phyloP scores from a whole-genome alignment of 2,797 vertebrate species.

The Brachymystax lenok region DNA sequence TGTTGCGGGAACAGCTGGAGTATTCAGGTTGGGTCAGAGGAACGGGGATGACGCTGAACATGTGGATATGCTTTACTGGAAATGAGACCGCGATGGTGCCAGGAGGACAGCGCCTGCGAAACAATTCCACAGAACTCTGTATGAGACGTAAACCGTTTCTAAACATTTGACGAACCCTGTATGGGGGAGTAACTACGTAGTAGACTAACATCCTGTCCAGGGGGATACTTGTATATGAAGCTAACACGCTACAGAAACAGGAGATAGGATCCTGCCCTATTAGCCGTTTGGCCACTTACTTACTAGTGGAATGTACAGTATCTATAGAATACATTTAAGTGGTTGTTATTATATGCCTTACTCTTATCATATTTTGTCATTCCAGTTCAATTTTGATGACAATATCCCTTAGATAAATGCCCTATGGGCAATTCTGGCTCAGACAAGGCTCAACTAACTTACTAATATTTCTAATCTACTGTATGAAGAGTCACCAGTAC shows the following conservation, averaged over 20 bases:
- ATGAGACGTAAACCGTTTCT: neutral
- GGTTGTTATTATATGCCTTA: too few relatives aligned
- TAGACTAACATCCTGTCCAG: neutral
- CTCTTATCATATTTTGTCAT: too few relatives aligned
- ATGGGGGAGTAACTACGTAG: neutral
- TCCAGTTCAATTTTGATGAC: too few relatives aligned
- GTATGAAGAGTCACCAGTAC: neutral
- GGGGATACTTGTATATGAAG: neutral
- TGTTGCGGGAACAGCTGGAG: conserved; percentile 4
- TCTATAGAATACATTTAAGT: too few relatives aligned
- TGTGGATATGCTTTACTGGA: conserved; percentile 9
- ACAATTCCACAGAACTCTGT: neutral
- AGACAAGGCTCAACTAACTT: too few relatives aligned
- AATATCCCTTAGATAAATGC: too few relatives aligned
- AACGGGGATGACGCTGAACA: neutral
- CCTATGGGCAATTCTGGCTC: too few relatives aligned
- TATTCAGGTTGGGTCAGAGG: conserved; percentile 1
- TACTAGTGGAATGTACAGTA: too few relatives aligned
- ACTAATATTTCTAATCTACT: neutral
- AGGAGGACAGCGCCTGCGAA: neutral
- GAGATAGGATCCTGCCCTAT: too few relatives aligned
- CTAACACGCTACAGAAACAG: neutral
- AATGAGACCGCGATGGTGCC: neutral
- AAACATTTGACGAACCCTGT: neutral
- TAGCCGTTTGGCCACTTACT: too few relatives aligned